phyloP scores from a whole-genome alignment of 23 tunicate species.

The Phallusia fumigata region DNA sequence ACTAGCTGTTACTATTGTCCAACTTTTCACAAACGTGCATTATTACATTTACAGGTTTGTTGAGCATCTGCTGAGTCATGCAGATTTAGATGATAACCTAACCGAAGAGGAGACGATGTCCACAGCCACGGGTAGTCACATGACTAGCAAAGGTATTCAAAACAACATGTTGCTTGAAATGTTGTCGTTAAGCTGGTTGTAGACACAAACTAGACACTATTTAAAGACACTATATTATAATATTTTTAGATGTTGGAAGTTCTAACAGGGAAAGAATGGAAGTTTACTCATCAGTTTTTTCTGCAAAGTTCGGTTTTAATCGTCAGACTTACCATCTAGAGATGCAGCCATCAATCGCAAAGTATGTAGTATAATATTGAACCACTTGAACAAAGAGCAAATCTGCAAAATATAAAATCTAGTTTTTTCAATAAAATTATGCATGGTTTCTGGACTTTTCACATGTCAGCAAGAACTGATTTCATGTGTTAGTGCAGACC shows the following conservation, averaged over 20 bases:
- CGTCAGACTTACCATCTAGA: constrained; percentile 39
- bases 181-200: too few relatives aligned
- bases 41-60: neutral
- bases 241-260: constrained; percentile 10
- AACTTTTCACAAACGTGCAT: too few relatives aligned
- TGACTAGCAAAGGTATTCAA: constrained; percentile 12
- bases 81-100: neutral
- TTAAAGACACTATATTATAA: neutral
- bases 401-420: too few relatives aligned
- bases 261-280: constrained; percentile 10
- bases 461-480: too few relatives aligned
- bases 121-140: constrained; percentile 7
- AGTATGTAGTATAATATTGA: constrained; percentile 29
- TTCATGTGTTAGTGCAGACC: too few relatives aligned
- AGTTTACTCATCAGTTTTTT: constrained; percentile 22
- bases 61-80: neutral
- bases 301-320: constrained; percentile 66
- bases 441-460: too few relatives aligned
- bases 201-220: too few relatives aligned
- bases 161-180: too few relatives aligned
- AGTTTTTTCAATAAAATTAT: too few relatives aligned
- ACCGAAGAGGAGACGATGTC: constrained; percentile 7
- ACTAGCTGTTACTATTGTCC: too few relatives aligned
- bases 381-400: too few relatives aligned
- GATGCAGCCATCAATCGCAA: constrained; percentile 64